Base-by-base conservation (phyloP, 2,888 invertebrate genomes). In the Sthenelais limicola region DNA sequence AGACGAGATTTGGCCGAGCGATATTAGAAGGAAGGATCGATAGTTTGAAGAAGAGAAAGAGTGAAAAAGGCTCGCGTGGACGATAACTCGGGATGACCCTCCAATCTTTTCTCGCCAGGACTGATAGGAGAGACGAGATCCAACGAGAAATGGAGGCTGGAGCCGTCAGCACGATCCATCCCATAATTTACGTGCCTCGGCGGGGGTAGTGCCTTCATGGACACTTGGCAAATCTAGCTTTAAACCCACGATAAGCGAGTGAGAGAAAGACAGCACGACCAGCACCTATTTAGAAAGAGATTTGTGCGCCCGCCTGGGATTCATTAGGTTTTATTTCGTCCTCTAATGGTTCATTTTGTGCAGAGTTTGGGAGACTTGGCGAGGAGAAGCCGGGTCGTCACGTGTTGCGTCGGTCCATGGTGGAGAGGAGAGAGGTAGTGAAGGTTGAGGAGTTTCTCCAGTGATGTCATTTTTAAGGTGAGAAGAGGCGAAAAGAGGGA, bases 341-440 rank as follows among this genome's bases (percentile, higher is more conserved):
- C 32, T 67, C 67, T 67, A 67, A 67, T 67, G 48, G 67, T 67
- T 67, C 67, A 67, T 67, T 67, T 67, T 67, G 67, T 48, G 67
- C 47, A 32, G 48, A 67, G 47, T 67, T 48, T 67, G 67, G 67
- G 67, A 47, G n/a, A n/a, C n/a, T n/a, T n/a, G n/a, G n/a, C n/a
- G n/a, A n/a, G n/a, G n/a, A n/a, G n/a, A n/a, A n/a, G 38, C 35
- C 35, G 21, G 43, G 26, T 62, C 21, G 62, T 62, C 62, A 62
- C 62, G 62, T 62, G 62, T 62, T 38, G 62, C 62, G 12, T 24
- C 38, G 62, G 3, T 24, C 35, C 38, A 33, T n/a, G n/a, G n/a
- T n/a, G n/a, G n/a, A n/a, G n/a, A n/a, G n/a, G n/a, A n/a, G n/a
- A n/a, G n/a, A n/a, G n/a, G n/a, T n/a, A n/a, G n/a, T n/a, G n/a